Conservation (phyloP, 2,888 invertebrate species). For the Rhyacophila evoluta region DNA sequence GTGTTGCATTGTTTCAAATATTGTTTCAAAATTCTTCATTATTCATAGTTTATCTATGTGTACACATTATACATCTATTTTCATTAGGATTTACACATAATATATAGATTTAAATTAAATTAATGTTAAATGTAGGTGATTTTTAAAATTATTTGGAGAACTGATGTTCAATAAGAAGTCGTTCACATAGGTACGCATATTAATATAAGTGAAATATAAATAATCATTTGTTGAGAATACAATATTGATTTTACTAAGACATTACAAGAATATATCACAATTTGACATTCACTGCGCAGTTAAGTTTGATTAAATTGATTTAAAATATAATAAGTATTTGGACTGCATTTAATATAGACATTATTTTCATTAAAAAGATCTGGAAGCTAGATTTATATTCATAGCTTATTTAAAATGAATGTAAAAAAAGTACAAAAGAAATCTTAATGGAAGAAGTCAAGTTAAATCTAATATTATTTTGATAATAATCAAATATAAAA, state of each 20-base stretch:
- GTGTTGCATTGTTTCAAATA: too few species aligned
- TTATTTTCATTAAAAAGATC: conserved; percentile 49
- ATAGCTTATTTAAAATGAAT: conserved; percentile 48
- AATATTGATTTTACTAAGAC: conserved; percentile 52
- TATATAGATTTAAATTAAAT: too few species aligned
- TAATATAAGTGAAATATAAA: conserved; percentile 50
- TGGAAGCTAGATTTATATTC: conserved; percentile 42
- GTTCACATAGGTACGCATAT: conserved; percentile 52
- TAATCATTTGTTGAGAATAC: conserved; percentile 51
- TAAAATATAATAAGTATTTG: conserved; percentile 40
- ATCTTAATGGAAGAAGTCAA: conserved; percentile 54
- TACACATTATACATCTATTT: too few species aligned
- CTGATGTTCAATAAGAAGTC: conserved; percentile 34
- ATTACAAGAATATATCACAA: conserved; percentile 55
- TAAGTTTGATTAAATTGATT: conserved; percentile 44
- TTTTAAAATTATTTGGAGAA: conserved; percentile 6
- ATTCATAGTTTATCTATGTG: too few species aligned
- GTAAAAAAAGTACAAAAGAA: conserved; percentile 55
- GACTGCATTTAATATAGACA: conserved; percentile 27
- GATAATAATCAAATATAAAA: conserved; percentile 53
- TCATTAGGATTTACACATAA: too few species aligned
- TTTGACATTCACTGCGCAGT: conserved; percentile 55
- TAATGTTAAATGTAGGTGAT: too few species aligned
- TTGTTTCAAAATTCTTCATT: too few species aligned
- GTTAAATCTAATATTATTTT: conserved; percentile 49